These are phyloP conservation scores for Tribolium madens DNA, from an alignment of 1,140 invertebrate genomes.

Conservation along the genomic window DNA sequence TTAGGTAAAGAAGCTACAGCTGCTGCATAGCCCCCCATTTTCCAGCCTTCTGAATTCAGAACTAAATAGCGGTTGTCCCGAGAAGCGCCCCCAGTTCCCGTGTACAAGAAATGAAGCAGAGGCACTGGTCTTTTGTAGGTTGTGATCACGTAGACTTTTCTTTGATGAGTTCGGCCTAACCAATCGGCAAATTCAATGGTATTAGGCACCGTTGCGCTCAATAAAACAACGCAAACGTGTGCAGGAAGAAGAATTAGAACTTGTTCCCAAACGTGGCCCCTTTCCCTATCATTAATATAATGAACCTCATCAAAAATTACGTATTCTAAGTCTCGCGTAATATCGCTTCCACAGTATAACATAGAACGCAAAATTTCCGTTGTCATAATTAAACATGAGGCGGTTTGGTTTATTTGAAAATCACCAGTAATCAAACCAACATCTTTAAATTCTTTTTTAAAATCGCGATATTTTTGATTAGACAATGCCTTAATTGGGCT, in stretches of 20 bases:
- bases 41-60: conserved; percentile 75
- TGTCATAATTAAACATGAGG: conserved; percentile 98
- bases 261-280: conserved; percentile 99
- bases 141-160: conserved; percentile 95
- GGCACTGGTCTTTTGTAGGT: conserved; percentile 96
- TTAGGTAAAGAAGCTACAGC: conserved; percentile 51
- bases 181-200: conserved; percentile 96
- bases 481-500: conserved; percentile 99
- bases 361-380: conserved; percentile 98
- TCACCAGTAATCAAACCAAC: conserved; percentile 97
- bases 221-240: conserved; percentile 95
- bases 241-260: conserved; percentile 93
- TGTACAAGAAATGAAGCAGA: conserved; percentile 93
- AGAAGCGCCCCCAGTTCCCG: conserved; percentile 70
- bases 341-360: conserved; percentile 95
- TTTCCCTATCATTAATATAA: conserved; percentile 98
- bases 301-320: conserved; percentile 99
- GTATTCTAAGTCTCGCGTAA: conserved; percentile 96
- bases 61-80: conserved; percentile 49
- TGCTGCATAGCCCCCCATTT: conserved; percentile 55
- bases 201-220: conserved; percentile 99
- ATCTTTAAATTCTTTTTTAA: conserved; percentile 91
- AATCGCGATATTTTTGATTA: conserved; percentile 99
- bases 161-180: conserved; percentile 93
- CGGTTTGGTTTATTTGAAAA: conserved; percentile 94